Evolutionary conservation across 2,797 vertebrate genomes (phyloP).

Genomic region (Gambusia yucatana): DNA sequence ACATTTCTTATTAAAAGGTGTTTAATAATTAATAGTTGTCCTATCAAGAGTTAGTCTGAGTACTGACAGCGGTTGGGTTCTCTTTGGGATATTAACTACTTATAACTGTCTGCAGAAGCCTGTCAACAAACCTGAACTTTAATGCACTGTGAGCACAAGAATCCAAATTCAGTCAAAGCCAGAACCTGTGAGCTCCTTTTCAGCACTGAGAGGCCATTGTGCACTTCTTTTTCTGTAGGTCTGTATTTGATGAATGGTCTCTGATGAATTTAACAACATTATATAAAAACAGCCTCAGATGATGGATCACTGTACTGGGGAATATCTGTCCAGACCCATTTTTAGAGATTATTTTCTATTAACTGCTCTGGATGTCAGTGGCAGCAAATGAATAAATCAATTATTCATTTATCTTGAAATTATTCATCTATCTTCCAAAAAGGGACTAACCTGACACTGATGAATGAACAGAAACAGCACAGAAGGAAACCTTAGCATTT

Average conservation of each 20-base stretch:
- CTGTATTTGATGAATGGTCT: constrained; percentile 47
- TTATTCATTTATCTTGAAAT: constrained; percentile 76
- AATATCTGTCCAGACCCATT: constrained; percentile 70
- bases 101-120: not conserved
- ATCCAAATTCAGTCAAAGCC: not conserved
- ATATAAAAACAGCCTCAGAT: constrained; percentile 45
- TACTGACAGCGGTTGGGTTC: not conserved
- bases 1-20: not conserved
- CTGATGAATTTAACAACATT: constrained; percentile 34
- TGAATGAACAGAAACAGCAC: constrained; percentile 44
- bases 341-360: constrained; percentile 78
- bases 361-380: constrained; percentile 69
- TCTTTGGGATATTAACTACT: not conserved
- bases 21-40: not conserved
- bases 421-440: constrained; percentile 74
- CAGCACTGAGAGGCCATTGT: not conserved
- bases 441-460: constrained; percentile 52
- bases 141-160: not conserved
- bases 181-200: not conserved
- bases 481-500: constrained; percentile 52
- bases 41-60: not conserved
- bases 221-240: constrained; percentile 7
- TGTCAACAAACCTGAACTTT: not conserved
- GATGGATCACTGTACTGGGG: constrained; percentile 67
- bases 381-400: constrained; percentile 80